Conservation (phyloP, 1,140 invertebrate genomes). For the Drosophila punjabiensis region DNA sequence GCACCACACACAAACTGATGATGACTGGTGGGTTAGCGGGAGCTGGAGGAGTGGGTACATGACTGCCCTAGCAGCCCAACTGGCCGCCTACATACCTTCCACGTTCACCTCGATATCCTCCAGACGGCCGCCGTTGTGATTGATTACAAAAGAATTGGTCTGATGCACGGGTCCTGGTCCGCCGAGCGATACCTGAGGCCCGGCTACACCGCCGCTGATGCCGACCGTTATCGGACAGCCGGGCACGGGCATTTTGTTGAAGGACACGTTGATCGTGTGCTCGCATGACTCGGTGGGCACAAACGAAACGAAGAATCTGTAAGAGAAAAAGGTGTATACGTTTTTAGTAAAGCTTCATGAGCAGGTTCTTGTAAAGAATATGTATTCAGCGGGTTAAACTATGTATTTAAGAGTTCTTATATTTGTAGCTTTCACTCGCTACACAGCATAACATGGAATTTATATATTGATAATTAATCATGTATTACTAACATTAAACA, state of each 20-base stretch:
- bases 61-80: slow-evolving; percentile 1
- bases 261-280: slow-evolving; percentile 98
- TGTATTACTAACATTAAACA: not conserved
- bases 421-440: not conserved
- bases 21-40: slow-evolving; percentile 20
- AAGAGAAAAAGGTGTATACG: not conserved
- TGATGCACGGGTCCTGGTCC: slow-evolving; percentile 89
- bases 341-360: not conserved
- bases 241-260: slow-evolving; percentile 95
- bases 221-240: slow-evolving; percentile 93
- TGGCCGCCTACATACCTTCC: slow-evolving; percentile 90
- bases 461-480: not conserved
- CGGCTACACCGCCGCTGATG: slow-evolving; percentile 90
- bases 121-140: slow-evolving; percentile 92
- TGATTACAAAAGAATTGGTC: slow-evolving; percentile 88
- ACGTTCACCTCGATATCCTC: slow-evolving; percentile 97
- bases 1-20: slow-evolving; percentile 19
- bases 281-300: slow-evolving; percentile 96
- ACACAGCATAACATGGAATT: no score
- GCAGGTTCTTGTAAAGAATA: not conserved
- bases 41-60: slow-evolving; percentile 9
- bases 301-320: slow-evolving; percentile 97
- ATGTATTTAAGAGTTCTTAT: not conserved
- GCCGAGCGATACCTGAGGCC: slow-evolving; percentile 89
- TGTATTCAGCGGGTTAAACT: not conserved